These are phyloP conservation scores for Jaculus jaculus DNA, from an alignment of 2,113 vertebrate genomes.

Conservation along the genomic window DNA sequence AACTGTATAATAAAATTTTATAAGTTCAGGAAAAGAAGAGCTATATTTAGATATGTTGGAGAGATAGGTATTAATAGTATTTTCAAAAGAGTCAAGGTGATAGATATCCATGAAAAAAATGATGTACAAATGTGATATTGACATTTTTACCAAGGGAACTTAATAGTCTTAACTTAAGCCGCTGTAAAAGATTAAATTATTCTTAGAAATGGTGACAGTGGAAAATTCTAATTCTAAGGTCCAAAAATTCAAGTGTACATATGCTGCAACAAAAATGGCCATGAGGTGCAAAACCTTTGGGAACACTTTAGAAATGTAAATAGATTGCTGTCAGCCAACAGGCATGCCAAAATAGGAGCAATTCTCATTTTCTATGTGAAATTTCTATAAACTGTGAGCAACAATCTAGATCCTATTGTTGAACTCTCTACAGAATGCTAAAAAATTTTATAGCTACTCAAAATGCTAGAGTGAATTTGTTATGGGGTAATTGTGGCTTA, in stretches of 20 bases:
- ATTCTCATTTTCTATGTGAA: not conserved
- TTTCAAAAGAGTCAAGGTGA: not conserved
- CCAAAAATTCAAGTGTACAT: not conserved
- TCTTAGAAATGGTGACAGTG: not conserved
- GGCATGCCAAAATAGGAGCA: not conserved
- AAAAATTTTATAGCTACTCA: not conserved
- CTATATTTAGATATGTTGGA: not conserved
- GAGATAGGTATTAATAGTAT: not conserved
- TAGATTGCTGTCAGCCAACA: not conserved
- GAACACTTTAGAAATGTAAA: not conserved
- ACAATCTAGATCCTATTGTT: not conserved
- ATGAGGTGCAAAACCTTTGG: not conserved
- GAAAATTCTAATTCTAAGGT: not conserved
- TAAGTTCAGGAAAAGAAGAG: not conserved
- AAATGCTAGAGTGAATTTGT: not conserved
- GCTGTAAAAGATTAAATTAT: not conserved
- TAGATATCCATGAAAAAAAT: not conserved
- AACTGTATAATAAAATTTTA: not conserved
- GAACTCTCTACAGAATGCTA: not conserved
- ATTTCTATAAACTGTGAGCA: not conserved
- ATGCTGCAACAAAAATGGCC: no score
- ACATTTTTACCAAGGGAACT: not conserved
- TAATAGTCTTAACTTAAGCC: not conserved
- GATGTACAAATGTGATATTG: not conserved
- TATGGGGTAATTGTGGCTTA: not conserved